phyloP scores from a whole-genome alignment of 2,888 invertebrate genomes.

The Trichogramma evanescens region DNA sequence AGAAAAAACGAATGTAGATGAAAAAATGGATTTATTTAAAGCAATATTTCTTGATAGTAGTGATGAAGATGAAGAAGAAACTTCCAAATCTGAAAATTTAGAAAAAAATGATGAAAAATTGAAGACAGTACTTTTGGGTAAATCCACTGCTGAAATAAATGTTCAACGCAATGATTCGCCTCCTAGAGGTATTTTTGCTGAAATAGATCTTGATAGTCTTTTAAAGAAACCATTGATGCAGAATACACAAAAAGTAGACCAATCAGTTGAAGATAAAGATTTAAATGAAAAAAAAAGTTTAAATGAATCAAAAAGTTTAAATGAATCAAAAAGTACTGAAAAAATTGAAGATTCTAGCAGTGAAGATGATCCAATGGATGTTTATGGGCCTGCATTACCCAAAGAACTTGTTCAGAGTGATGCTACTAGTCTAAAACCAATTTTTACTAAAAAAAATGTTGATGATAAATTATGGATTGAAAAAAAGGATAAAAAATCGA shows the following conservation, averaged over 20 bases:
- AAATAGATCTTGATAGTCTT: constrained; percentile 57
- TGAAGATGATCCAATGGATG: constrained; percentile 30
- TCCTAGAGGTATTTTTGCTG: constrained; percentile 65
- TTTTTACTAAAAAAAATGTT: constrained; percentile 27
- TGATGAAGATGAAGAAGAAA: constrained; percentile 56
- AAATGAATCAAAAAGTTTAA: neutral
- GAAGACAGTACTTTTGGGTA: constrained; percentile 37
- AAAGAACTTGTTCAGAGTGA: constrained; percentile 37
- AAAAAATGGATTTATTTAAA: constrained; percentile 76
- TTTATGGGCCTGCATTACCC: constrained; percentile 58
- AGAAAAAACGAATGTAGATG: constrained; percentile 39
- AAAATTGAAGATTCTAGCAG: constrained; percentile 1
- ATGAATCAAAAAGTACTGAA: neutral
- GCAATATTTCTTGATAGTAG: constrained; percentile 81
- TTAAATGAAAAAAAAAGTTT: constrained; percentile 1
- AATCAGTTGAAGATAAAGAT: neutral
- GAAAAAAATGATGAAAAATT: constrained; percentile 26
- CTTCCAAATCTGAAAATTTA: constrained; percentile 28
- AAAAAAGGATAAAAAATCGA: constrained; percentile 31
- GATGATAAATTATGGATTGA: constrained; percentile 36
- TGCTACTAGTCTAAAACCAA: constrained; percentile 21
- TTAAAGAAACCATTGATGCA: constrained; percentile 26
- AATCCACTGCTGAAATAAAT: constrained; percentile 51
- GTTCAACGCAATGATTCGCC: constrained; percentile 61
- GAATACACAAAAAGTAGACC: neutral